phyloP scores from a whole-genome alignment of 2,797 vertebrate genomes.

The Garrulus glandarius region DNA sequence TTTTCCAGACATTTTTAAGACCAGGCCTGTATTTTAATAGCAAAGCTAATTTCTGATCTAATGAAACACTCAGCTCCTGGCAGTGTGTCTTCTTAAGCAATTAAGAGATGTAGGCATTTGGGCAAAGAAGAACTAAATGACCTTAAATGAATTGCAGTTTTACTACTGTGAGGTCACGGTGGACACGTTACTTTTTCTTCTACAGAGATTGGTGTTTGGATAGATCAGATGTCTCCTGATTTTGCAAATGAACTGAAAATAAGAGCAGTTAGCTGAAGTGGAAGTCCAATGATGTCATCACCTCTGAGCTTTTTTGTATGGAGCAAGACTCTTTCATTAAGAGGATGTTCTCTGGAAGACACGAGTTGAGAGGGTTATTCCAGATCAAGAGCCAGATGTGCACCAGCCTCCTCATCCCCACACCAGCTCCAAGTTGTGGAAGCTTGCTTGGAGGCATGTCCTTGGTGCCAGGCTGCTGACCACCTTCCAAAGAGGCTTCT shows the following conservation, averaged over 20 bases:
- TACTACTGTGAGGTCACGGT: neutral
- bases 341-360: neutral
- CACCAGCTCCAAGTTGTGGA: neutral
- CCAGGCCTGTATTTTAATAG: neutral
- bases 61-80: neutral
- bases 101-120: neutral
- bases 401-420: neutral
- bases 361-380: rapidly evolving
- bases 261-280: neutral
- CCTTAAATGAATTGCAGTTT: neutral
- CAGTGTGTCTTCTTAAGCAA: neutral
- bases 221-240: neutral
- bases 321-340: neutral
- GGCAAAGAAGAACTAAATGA: neutral
- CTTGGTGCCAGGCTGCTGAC: neutral
- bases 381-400: neutral
- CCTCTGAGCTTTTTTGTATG: neutral
- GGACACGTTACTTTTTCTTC: neutral
- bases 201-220: neutral
- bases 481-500: neutral
- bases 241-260: neutral
- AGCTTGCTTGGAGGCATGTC: neutral
- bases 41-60: neutral
- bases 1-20: neutral
- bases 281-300: neutral